Base-by-base conservation (phyloP, 1,140 invertebrate genomes). In the Drosophila equinoxialis region DNA sequence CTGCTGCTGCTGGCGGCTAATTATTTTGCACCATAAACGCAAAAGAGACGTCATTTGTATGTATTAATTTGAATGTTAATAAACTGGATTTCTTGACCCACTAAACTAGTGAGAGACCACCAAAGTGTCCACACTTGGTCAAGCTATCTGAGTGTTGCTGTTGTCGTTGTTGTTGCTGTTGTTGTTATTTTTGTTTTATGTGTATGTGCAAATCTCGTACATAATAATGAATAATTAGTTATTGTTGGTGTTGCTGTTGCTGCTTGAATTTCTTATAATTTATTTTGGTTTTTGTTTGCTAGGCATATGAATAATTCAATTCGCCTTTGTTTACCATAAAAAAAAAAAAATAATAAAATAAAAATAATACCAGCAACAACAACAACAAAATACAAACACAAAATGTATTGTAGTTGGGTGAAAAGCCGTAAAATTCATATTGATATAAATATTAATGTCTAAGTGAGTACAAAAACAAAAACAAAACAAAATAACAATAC, bases 1-100 rank as follows among this genome's bases (percentile, higher is more conserved):
- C 74, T 60, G 74, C 35, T 62, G 39, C 60, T 64, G 11, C 30
- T 54, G 59, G 54, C 55, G 48, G 68, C 84, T 90, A 85, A 89
- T 91, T 91, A 81, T 90, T 89, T 91, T 91, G 89, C 89, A 79
- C 68, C 70, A 79, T 83, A 82, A 82, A 82, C 74, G 68, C 74
- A 59, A 37, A 51, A 73, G 66, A 76, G 82, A 79, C 84, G 71
- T 89, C 84, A 87, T 89, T 89, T 80, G 79, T 85, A 80, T 75
- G 81, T 91, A 77, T 91, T 85, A 86, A 90, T 91, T 91, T 90
- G 76, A 89, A 82, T 91, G 72, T 82, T 91, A 79, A 91, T 90
- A 85, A 90, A 91, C 90, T 91, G 79, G 90, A 91, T 86, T 90
- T 79, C 77, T 90, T 91, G 90, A 91, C 89, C 90, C 77, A 91